Conservation (phyloP, 1,140 invertebrate species). For the Microplitis demolitor region DNA sequence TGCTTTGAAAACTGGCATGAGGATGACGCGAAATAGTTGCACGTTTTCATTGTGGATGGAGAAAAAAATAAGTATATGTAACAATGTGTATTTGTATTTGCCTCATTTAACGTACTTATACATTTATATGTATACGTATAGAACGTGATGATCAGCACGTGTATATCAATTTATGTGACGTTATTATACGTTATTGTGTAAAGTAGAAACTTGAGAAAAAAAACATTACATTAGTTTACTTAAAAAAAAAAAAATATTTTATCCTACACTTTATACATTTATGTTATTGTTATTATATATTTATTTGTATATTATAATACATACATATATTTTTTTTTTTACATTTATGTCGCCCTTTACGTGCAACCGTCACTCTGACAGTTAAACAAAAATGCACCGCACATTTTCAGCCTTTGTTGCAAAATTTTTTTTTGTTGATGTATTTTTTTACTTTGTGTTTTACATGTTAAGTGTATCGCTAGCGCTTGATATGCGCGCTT, state of each 20-base stretch:
- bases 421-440: not conserved
- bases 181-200: not conserved
- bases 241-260: slow-evolving; percentile 23
- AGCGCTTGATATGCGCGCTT: too few species aligned
- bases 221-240: slow-evolving; percentile 1
- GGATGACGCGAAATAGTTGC: not conserved
- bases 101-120: too few species aligned
- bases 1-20: slow-evolving; percentile 4
- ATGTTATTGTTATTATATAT: slow-evolving; percentile 16
- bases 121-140: too few species aligned
- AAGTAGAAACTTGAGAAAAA: not conserved
- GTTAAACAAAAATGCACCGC: not conserved
- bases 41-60: not conserved
- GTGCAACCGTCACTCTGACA: slow-evolving; percentile 27
- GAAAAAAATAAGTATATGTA: not conserved
- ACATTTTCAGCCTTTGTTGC: not conserved
- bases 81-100: not conserved
- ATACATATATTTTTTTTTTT: not conserved
- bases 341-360: slow-evolving; percentile 21
- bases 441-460: not conserved
- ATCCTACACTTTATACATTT: slow-evolving; percentile 10
- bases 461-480: not conserved
- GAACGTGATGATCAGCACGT: too few species aligned
- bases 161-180: slow-evolving; percentile 24
- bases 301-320: slow-evolving; percentile 31